Base-by-base conservation (phyloP, 2,113 vertebrate species). In the rat (Rattus norvegicus) region DNA sequence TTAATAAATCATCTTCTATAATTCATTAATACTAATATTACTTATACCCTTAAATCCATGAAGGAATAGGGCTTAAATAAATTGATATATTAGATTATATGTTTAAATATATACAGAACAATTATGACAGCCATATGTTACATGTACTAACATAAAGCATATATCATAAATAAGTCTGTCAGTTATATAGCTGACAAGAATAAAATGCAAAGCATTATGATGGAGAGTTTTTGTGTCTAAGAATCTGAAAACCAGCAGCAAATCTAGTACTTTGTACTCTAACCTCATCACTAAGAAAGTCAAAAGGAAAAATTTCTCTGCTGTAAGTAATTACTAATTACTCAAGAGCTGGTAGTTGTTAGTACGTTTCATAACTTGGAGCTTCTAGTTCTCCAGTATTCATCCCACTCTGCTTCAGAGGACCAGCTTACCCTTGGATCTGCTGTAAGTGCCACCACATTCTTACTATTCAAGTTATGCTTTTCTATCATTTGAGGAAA, bases 101-200 rank as follows among this genome's bases (percentile, higher is more conserved):
- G 20, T 8, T 61, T 81, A 81, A 61, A 39, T 61, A 61, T 84
- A 56, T 54, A n/a, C 10, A 81, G 33, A 20, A 81, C 24, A 81
- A 81, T 59, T 56, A 92, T 79, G 26, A 72, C 19, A 88, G 59
- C 7, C 1, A 54, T 28, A 5, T 54, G 49, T 33, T 11, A 59
- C 26, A 39, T 79, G 2, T 14, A 33, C 12, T 79, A 1, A 28
- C 20, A 80, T 26, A 39, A 5, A 28, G 13, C 10, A 59, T 30
- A 73, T 39, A 88, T 7, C 61, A 61, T 8, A 99, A 67, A 67
- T 28, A 13, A 14, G 2, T 7, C 3, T 87, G 16, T 67, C 36
- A 65, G 47, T 16, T 63, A 61, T 11, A 43, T 61, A 47, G 22
- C 6, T 59, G 36, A 85, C 33, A 87, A 90, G 84, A 93, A 70